phyloP scores from a whole-genome alignment of 1,140 invertebrate species.

The Anoplolepis gracilipes region DNA sequence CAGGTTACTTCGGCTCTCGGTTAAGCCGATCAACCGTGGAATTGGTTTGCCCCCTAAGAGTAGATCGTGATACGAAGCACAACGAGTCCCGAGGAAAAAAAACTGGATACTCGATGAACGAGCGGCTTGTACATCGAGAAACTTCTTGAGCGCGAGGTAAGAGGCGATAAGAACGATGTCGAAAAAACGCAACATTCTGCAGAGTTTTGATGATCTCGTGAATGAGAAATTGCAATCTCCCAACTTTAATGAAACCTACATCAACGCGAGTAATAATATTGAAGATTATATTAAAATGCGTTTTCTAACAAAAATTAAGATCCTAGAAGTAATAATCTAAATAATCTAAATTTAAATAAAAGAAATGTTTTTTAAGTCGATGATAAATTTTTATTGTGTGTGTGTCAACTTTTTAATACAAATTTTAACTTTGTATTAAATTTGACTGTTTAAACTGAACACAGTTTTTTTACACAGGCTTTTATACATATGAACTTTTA shows the following conservation, averaged over 20 bases:
- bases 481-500: background rate
- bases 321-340: background rate
- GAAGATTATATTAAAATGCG: background rate
- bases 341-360: background rate
- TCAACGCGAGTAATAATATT: background rate
- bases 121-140: conserved; percentile 30
- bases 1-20: conserved; percentile 63
- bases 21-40: conserved; percentile 66
- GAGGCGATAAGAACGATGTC: conserved; percentile 42
- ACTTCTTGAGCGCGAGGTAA: conserved; percentile 36
- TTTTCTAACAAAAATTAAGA: background rate
- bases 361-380: background rate
- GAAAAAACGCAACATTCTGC: conserved; percentile 10
- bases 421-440: no score
- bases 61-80: conserved; percentile 64
- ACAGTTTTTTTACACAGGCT: no score
- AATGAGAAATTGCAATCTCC: conserved; percentile 11
- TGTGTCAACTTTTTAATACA: no score
- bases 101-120: conserved; percentile 39
- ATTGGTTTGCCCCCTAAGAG: conserved; percentile 65
- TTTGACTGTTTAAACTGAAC: no score
- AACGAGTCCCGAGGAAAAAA: conserved; percentile 44
- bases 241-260: conserved; percentile 10
- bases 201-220: conserved; percentile 37
- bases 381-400: background rate